Conservation (phyloP, 2,797 vertebrate species). For the Adrianichthys oophorus region DNA sequence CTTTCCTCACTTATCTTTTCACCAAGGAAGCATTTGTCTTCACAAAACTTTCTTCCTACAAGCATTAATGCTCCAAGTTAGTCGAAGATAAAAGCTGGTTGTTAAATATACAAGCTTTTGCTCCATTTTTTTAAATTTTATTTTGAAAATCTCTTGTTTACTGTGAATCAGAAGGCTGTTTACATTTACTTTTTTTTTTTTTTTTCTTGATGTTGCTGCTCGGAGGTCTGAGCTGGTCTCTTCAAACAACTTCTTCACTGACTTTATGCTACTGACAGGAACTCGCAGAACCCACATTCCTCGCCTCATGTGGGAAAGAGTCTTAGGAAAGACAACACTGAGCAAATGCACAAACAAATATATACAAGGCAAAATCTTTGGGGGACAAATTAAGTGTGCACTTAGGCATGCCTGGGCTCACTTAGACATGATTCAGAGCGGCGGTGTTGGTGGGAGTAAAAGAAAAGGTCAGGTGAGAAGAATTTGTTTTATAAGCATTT, state of each 20-base stretch:
- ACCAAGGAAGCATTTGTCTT: too few relatives aligned
- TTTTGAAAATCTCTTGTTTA: too few relatives aligned
- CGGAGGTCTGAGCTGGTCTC: conserved; percentile 2
- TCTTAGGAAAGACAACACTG: conserved; percentile 36
- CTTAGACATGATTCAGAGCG: conserved; percentile 22
- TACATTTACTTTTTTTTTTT: not conserved
- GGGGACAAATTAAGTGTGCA: conserved; percentile 19
- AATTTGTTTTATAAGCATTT: conserved; percentile 40
- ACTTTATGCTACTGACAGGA: conserved; percentile 18
- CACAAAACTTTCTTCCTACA: too few relatives aligned
- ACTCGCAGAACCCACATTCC: conserved; percentile 33
- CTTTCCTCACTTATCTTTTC: not conserved
- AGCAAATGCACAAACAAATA: conserved; percentile 53
- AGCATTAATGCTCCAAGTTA: too few relatives aligned
- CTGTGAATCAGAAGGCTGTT: too few relatives aligned
- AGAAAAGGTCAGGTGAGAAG: conserved; percentile 28
- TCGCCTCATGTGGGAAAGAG: conserved; percentile 56
- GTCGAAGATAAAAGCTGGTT: too few relatives aligned
- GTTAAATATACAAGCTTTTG: too few relatives aligned
- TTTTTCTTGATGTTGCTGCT: not conserved
- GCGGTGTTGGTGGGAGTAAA: conserved; percentile 44
- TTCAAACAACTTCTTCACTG: not conserved
- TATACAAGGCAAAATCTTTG: conserved; percentile 26
- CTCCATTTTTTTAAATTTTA: too few relatives aligned
- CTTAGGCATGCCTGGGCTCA: not conserved